These are phyloP conservation scores for Phaedon cochleariae DNA, from an alignment of 2,888 invertebrate species.

Conservation along the genomic window DNA sequence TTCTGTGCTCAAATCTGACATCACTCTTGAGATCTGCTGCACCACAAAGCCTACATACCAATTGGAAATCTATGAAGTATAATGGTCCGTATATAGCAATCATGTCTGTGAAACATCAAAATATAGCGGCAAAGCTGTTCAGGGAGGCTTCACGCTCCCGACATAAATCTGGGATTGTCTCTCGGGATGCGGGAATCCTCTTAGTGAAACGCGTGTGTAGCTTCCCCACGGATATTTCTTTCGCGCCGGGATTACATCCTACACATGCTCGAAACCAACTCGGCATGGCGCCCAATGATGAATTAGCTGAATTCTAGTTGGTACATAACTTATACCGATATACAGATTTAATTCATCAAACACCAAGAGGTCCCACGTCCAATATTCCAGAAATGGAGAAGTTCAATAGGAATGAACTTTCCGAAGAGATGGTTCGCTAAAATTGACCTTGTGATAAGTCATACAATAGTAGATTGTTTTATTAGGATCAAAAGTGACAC, in stretches of 20 bases:
- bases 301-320: slow-evolving; percentile 45
- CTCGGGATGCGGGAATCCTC: slow-evolving; percentile 57
- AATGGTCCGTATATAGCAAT: slow-evolving; percentile 44
- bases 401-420: not conserved
- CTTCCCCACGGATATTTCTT: slow-evolving; percentile 55
- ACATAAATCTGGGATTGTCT: slow-evolving; percentile 60
- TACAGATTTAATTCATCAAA: not conserved
- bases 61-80: slow-evolving; percentile 41
- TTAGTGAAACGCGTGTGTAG: slow-evolving; percentile 56
- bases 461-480: no score
- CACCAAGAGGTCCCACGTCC: not conserved
- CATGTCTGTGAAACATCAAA: slow-evolving; percentile 56
- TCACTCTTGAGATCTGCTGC: not conserved
- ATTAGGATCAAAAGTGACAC: no score
- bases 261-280: slow-evolving; percentile 44
- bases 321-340: slow-evolving; percentile 21
- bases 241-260: slow-evolving; percentile 51
- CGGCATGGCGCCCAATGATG: slow-evolving; percentile 48
- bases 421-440: no score
- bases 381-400: not conserved
- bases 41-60: slow-evolving; percentile 16
- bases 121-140: slow-evolving; percentile 58
- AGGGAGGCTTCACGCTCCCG: slow-evolving; percentile 57
- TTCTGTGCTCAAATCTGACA: not conserved
- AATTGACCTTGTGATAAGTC: no score